Evolutionary conservation across 2,797 vertebrate species (phyloP).

Genomic region (Lindbergichthys nudifrons): DNA sequence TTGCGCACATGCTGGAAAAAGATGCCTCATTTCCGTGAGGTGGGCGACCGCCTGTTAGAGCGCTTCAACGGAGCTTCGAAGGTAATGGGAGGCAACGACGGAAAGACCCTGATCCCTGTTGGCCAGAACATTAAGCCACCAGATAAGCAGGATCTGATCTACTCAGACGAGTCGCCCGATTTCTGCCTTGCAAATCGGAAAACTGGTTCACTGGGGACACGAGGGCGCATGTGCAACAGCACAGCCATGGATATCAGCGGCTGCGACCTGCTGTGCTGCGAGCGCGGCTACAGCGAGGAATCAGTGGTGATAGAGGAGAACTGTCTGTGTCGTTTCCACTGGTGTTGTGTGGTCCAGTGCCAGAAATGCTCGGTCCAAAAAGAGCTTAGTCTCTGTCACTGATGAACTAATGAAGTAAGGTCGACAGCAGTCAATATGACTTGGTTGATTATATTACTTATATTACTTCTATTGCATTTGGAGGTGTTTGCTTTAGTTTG

Average conservation of each 20-base stretch:
- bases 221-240: constrained; percentile 94
- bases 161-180: constrained; percentile 95
- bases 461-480: constrained; percentile 39
- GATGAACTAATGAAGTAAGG: constrained; percentile 58
- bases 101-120: constrained; percentile 94
- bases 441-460: constrained; percentile 31
- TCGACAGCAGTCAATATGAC: constrained; percentile 17
- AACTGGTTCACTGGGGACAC: constrained; percentile 94
- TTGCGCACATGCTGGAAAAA: constrained; percentile 98
- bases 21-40: constrained; percentile 96
- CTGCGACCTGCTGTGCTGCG: constrained; percentile 96
- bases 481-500: constrained; percentile 48
- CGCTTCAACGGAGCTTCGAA: constrained; percentile 97
- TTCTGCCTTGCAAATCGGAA: constrained; percentile 96
- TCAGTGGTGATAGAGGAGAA: constrained; percentile 95
- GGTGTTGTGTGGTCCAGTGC: constrained; percentile 98
- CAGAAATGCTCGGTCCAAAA: constrained; percentile 94
- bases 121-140: constrained; percentile 96
- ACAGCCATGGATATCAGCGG: constrained; percentile 96
- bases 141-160: constrained; percentile 95
- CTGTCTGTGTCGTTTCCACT: constrained; percentile 98
- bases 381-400: constrained; percentile 95
- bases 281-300: constrained; percentile 92
- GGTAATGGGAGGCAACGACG: constrained; percentile 97
- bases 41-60: constrained; percentile 93